Percentiles rank a stretch among this genome's conserved stretches.
phyloP scores from a whole-genome alignment of 2,797 vertebrate species.

The Helostoma temminkii region DNA sequence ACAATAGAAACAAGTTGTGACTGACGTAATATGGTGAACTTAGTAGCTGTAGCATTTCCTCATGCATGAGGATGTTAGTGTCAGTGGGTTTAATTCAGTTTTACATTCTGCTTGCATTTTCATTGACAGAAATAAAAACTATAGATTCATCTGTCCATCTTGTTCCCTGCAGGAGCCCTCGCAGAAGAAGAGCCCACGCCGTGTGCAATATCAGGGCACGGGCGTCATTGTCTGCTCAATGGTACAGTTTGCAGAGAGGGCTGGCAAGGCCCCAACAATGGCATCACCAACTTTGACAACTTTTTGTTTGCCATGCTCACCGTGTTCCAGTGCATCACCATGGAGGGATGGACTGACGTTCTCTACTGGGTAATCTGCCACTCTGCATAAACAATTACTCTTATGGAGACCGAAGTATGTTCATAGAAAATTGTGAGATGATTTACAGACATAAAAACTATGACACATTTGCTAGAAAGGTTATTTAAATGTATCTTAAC shows the following conservation, averaged over 20 bases:
- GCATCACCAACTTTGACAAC: conserved; percentile 99
- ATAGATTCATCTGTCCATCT: background rate
- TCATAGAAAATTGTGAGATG: background rate
- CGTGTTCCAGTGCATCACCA: conserved; percentile 99
- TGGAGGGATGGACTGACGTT: conserved; percentile 99
- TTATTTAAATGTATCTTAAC: background rate
- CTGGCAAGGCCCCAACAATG: conserved; percentile 97
- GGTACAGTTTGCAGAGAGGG: conserved; percentile 91
- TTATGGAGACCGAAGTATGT: background rate
- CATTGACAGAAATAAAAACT: background rate
- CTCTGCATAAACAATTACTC: conserved; percentile 1
- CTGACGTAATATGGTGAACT: no score
- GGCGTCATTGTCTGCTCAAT: conserved; percentile 91
- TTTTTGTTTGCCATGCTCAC: conserved; percentile 99
- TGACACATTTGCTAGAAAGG: background rate
- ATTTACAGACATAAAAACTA: background rate
- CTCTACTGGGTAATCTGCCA: conserved; percentile 94
- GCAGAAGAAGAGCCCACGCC: conserved; percentile 95
- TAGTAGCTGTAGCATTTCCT: no score
- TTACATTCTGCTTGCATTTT: background rate
- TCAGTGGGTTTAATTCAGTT: background rate
- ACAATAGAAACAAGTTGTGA: background rate
- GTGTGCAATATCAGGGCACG: conserved; percentile 94
- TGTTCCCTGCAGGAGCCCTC: conserved; percentile 83
- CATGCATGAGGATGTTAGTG: background rate